A percentile compares a stretch with the other conserved stretches of the same genome.
Conservation (phyloP, 2,113 vertebrate genomes). For the Apeltes quadracus region DNA sequence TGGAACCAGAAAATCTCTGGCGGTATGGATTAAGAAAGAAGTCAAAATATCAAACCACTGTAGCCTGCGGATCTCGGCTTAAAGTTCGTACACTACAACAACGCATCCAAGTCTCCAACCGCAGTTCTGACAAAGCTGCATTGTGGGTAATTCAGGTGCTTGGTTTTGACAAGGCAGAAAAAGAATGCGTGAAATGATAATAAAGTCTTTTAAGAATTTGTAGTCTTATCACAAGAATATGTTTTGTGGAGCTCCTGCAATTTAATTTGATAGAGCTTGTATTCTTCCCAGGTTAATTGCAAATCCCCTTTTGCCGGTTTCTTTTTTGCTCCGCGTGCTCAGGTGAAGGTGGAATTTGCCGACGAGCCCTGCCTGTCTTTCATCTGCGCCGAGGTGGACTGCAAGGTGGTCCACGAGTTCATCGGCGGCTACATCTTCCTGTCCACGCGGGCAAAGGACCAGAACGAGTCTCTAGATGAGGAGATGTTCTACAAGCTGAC, state of each 20-base stretch:
- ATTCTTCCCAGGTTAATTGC: background rate
- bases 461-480: conserved; percentile 98
- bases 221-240: background rate
- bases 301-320: background rate
- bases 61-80: background rate
- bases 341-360: conserved; percentile 98
- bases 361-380: conserved; percentile 94
- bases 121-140: background rate
- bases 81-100: background rate
- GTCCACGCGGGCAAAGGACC: conserved; percentile 96
- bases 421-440: conserved; percentile 99
- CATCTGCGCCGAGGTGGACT: conserved; percentile 96
- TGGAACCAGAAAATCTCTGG: background rate
- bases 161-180: background rate
- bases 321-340: background rate
- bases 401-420: conserved; percentile 98
- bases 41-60: background rate
- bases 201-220: background rate
- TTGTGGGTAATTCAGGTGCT: background rate
- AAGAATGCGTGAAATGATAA: background rate
- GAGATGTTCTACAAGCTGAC: conserved; percentile 99
- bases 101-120: background rate
- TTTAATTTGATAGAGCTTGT: too few relatives aligned
- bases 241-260: too few relatives aligned
- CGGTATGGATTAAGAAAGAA: background rate